Evolutionary conservation across 2,113 vertebrate genomes (phyloP), one percentile per base, ranked within the genome.

Genomic region (Cacatua alba): DNA sequence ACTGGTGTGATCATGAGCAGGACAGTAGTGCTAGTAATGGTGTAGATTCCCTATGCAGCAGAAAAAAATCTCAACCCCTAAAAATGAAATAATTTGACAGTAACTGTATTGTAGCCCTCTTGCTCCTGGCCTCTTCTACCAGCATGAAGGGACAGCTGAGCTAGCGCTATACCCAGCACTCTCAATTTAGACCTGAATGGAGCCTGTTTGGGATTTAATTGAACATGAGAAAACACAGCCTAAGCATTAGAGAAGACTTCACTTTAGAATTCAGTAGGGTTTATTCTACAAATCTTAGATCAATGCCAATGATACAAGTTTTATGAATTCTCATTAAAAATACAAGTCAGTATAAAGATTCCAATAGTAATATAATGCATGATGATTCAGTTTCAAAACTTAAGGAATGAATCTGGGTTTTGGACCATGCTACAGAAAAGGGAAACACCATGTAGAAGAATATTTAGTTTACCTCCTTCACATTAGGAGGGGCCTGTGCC

Each of bases 211-310:
- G 53, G 59, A 80, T 90, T 94, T 67, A 63, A 93, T n/a, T 67
- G 63, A 92, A 79, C 51, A 48, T 67, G 52, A 93, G 77, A 89
- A 96, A 88, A 94, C 82, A 88, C 71, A 90, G 43, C 86, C 96
- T 97, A 94, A 95, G 57, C 87, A 97, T 92, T 90, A 94, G 92
- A 97, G 81, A 97, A 97, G 87, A 95, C 96, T 97, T 94, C 55
- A 92, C 91, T 91, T 94, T 43, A 96, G 91, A 96, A 96, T 97
- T 96, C 95, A 97, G 88, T 94, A 94, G 97, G 96, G 86, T 97
- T 97, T 97, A 97, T 97, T 97, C 96, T 97, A 97, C 94, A 97
- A 95, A 97, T 94, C 90, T 97, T 95, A 95, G 95, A 97, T 96
- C 94, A 97, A 97, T 95, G 96, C 94, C 96, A 97, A 93, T 94